A percentile compares a stretch with the other conserved stretches of the same genome.
Evolutionary conservation across 1,140 invertebrate species (phyloP).

Genomic region (Nasonia longicornis): DNA sequence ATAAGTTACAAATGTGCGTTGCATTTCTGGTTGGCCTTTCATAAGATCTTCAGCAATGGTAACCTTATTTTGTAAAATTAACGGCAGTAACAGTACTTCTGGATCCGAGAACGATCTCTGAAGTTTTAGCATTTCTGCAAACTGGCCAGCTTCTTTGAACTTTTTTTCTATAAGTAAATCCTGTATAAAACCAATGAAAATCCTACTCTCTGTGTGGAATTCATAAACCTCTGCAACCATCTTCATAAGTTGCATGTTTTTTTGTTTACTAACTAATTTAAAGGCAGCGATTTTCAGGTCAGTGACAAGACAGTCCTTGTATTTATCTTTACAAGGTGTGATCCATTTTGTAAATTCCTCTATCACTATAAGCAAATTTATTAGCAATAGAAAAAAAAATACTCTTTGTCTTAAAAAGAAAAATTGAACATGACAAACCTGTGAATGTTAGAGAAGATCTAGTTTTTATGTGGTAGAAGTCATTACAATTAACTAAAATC

Average conservation of each 20-base stretch:
- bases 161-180: conserved; percentile 69
- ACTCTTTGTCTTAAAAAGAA: conserved; percentile 28
- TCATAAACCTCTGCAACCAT: conserved; percentile 70
- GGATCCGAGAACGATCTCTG: conserved; percentile 74
- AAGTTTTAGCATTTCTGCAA: conserved; percentile 73
- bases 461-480: conserved; percentile 71
- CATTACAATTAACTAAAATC: conserved; percentile 72
- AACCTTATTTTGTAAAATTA: conserved; percentile 81
- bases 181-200: conserved; percentile 70
- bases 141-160: conserved; percentile 78
- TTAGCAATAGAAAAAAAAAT: conserved; percentile 1
- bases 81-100: conserved; percentile 77
- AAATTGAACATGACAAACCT: conserved; percentile 56
- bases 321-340: conserved; percentile 55
- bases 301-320: conserved; percentile 63
- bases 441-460: conserved; percentile 70
- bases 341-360: conserved; percentile 73
- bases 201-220: conserved; percentile 67
- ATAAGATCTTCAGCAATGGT: conserved; percentile 78
- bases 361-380: conserved; percentile 67
- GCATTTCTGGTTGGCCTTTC: conserved; percentile 70
- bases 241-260: conserved; percentile 69
- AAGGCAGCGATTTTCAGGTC: conserved; percentile 74
- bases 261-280: conserved; percentile 71
- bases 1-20: conserved; percentile 72